Base-by-base conservation (phyloP, 1,140 invertebrate genomes). In the Diuraphis noxia region DNA sequence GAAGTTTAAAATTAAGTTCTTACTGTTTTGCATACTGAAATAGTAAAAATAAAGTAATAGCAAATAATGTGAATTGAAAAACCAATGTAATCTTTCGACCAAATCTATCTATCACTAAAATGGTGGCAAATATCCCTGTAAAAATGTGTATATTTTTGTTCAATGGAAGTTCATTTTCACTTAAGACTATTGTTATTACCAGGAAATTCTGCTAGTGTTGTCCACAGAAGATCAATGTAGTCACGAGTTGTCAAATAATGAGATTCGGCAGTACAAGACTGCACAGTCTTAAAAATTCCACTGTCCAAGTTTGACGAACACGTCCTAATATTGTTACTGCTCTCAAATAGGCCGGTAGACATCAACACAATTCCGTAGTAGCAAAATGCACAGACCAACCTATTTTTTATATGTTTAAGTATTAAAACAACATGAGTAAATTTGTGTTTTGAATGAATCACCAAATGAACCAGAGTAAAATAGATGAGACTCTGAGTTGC, bases 321-420 rank as follows among this genome's bases (percentile, higher is more conserved):
- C 0, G 90, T 87, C 63, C 86, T 84, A 46, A 40, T 91, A 46
- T 91, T 91, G 36, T 91, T 56, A 4, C 95, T 94, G 34, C 95
- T 95, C 93, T 98, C 97, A 94, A 99, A 97, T 46, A 99, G 94
- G 94, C 99, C 98, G 3, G 98, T 99, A 2, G 98, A 98, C 96
- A 99, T 98, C 81, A 99, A 94, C 9, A 99, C 98, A 56, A 99
- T 95, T 3, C 98, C 98, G 94, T 99, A 99, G 93, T 99, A 99
- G 93, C 97, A 98, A 94, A 99, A 99, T 4, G 98, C 98, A 94
- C 98, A 98, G 0, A 97, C 96, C 94, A 98, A 96, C 98, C 98
- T 98, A 93, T 82, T 94, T 94, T 93, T 94, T 52, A 72, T 36
- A 52, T 52, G 23, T 10, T 49, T 17, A 13, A 46, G 2, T 52